Conservation (phyloP, 2,888 invertebrate species). For the Chrysotoxum bicinctum region DNA sequence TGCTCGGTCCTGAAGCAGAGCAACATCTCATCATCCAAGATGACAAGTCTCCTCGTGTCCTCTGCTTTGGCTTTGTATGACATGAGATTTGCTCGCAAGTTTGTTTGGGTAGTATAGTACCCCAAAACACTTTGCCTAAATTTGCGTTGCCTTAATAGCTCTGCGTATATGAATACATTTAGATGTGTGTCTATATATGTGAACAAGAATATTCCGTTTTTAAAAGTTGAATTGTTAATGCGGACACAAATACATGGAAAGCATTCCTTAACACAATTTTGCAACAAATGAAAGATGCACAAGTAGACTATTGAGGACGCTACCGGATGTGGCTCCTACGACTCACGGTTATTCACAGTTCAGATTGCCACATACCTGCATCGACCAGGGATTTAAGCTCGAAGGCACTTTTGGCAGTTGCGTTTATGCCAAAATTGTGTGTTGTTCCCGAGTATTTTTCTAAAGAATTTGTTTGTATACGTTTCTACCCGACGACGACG, state of each 20-base stretch:
- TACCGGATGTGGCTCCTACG: not conserved
- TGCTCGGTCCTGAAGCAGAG: not conserved
- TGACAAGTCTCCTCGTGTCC: slow-evolving; percentile 6
- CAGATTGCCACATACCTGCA: not conserved
- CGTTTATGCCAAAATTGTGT: slow-evolving; percentile 31
- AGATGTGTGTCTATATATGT: not conserved
- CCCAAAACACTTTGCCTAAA: not conserved
- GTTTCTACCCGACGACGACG: not conserved
- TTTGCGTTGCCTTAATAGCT: not conserved
- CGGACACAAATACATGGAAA: not conserved
- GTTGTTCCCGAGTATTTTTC: slow-evolving; percentile 32
- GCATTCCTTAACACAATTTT: slow-evolving; percentile 19
- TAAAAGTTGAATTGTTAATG: not conserved
- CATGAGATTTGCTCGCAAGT: slow-evolving; percentile 15
- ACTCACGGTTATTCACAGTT: not conserved
- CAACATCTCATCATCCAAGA: slow-evolving; percentile 24
- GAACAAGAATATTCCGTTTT: slow-evolving; percentile 17
- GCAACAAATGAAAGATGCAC: slow-evolving; percentile 16
- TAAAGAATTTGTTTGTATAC: slow-evolving; percentile 29
- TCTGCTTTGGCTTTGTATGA: slow-evolving; percentile 18
- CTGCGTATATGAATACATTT: slow-evolving; percentile 24
- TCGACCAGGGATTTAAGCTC: not conserved
- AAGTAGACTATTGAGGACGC: slow-evolving; percentile 17
- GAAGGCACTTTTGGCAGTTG: not conserved
- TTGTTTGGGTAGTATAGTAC: not conserved